Base-by-base conservation (phyloP, 2,888 invertebrate species). In the Helobdella robusta region DNA sequence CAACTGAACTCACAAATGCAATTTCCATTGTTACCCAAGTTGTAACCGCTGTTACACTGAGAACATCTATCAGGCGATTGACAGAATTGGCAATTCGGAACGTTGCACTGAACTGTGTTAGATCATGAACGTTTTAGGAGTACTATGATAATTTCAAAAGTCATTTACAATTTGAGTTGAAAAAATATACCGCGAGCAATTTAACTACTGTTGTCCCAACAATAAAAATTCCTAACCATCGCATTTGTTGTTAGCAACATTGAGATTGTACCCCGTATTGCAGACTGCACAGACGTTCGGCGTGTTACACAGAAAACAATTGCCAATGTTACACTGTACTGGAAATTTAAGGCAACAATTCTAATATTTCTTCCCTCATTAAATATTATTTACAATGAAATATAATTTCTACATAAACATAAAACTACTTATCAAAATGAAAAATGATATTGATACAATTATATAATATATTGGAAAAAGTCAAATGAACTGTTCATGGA, bases 91-190 rank as follows among this genome's bases (percentile, higher is more conserved):
- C 62, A 62, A 32, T 50, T 50, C 1, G 48, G 4, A 23, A 62
- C 34, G 62, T 62, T 62, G 62, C 62, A 62, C n/a, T 56, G 32
- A 25, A 20, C 34, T 60, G n/a, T n/a, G n/a, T n/a, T n/a, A n/a
- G n/a, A n/a, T n/a, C n/a, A n/a, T n/a, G n/a, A n/a, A n/a, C n/a
- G n/a, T n/a, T n/a, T n/a, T n/a, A n/a, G n/a, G n/a, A n/a, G n/a
- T n/a, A n/a, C n/a, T n/a, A n/a, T n/a, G n/a, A n/a, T n/a, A n/a
- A n/a, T n/a, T n/a, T n/a, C n/a, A n/a, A n/a, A n/a, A n/a, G n/a
- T n/a, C n/a, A n/a, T n/a, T n/a, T n/a, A n/a, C n/a, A n/a, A n/a
- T n/a, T n/a, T n/a, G n/a, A n/a, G n/a, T n/a, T n/a, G n/a, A n/a
- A n/a, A 6, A 50, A 50, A 50, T 11, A 50, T 11, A 20, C 11